phyloP scores from a whole-genome alignment of 2,113 vertebrate genomes.

The Phalacrocorax carbo region DNA sequence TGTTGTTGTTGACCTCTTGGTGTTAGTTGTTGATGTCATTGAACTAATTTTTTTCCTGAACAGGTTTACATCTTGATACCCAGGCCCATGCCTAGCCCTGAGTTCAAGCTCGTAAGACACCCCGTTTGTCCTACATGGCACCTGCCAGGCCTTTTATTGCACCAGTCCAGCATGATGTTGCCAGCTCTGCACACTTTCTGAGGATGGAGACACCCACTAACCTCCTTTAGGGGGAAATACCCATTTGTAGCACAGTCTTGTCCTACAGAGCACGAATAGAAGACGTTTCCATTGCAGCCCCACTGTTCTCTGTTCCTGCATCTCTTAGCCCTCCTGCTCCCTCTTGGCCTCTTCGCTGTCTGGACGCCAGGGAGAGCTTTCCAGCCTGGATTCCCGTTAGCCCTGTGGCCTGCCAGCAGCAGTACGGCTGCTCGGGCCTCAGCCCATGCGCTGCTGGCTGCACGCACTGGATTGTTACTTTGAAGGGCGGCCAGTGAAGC shows the following conservation, averaged over 20 bases:
- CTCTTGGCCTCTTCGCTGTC: not conserved
- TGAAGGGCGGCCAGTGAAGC: not conserved
- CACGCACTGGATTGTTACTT: not conserved
- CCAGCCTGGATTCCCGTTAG: not conserved
- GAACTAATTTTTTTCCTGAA: not conserved
- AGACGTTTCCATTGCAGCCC: not conserved
- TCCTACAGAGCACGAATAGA: not conserved
- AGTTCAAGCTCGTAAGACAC: not conserved
- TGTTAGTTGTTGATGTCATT: not conserved
- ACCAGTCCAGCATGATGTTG: not conserved
- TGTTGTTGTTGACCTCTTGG: not conserved
- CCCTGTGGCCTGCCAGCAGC: not conserved
- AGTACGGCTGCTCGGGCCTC: not conserved
- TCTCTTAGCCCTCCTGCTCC: not conserved
- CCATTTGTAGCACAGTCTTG: not conserved
- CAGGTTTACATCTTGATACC: not conserved
- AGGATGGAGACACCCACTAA: not conserved
- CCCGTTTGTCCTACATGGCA: fast-evolving
- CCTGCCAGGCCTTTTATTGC: not conserved
- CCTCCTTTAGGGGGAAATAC: not conserved
- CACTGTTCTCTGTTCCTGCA: not conserved
- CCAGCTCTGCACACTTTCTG: not conserved
- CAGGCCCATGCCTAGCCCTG: not conserved
- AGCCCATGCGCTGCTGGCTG: not conserved
- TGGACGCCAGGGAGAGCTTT: fast-evolving